Conservation (phyloP, 2,888 invertebrate species). For the Tetanocera ferruginea region DNA sequence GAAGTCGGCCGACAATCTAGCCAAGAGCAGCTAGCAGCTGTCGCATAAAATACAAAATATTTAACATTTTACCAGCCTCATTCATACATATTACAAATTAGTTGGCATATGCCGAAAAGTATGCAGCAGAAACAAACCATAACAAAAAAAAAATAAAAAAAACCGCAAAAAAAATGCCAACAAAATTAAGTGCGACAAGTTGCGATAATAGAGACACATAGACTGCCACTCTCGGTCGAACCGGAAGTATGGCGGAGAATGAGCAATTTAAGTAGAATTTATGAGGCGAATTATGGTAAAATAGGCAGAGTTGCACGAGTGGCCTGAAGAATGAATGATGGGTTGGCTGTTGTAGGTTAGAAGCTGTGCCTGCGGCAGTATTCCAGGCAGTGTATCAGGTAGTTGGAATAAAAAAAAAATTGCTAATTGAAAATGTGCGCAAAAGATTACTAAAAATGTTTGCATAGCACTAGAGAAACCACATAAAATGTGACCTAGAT, state of each 20-base stretch:
- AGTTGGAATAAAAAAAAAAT: not conserved
- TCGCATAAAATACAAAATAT: conserved; percentile 26
- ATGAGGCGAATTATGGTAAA: not conserved
- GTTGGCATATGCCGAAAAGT: conserved; percentile 32
- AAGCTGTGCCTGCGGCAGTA: not conserved
- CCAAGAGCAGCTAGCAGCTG: conserved; percentile 9
- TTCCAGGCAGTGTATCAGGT: not conserved
- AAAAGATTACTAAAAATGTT: not conserved
- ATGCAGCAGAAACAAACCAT: not conserved
- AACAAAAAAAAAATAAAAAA: too few species aligned
- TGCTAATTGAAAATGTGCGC: not conserved
- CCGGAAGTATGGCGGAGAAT: not conserved
- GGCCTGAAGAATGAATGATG: too few species aligned
- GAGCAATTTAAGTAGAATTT: conserved; percentile 8
- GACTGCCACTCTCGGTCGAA: not conserved
- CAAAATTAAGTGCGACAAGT: conserved; percentile 27
- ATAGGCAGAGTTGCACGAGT: not conserved
- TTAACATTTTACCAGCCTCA: not conserved
- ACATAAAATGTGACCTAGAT: not conserved
- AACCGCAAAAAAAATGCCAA: not conserved
- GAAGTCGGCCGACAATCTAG: not conserved
- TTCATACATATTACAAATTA: conserved; percentile 15
- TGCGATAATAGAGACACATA: conserved; percentile 30
- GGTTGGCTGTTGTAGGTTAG: too few species aligned
- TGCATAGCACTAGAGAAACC: not conserved